Conservation (phyloP, 2,888 invertebrate genomes). For the Drosophila emarginata region DNA sequence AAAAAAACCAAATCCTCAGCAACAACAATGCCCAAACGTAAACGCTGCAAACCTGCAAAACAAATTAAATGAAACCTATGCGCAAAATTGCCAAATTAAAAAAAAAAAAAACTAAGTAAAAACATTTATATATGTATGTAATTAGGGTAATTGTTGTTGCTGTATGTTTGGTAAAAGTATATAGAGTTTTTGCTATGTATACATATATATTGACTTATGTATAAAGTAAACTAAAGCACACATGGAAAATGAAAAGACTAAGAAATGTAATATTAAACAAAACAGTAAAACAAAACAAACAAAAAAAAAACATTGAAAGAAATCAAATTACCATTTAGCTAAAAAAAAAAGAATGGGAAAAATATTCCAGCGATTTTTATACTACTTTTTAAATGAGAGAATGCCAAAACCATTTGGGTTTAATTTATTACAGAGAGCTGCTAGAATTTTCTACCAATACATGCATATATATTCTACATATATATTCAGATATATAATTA, state of each 20-base stretch:
- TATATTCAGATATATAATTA: conserved; percentile 21
- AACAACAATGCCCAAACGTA: conserved; percentile 31
- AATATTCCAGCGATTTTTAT: conserved; percentile 29
- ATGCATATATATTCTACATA: conserved; percentile 32
- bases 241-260: conserved; percentile 79
- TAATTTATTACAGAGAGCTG: conserved; percentile 51
- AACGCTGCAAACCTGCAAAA: conserved; percentile 46
- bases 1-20: conserved; percentile 56
- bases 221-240: conserved; percentile 73
- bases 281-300: conserved; percentile 28
- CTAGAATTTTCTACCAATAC: conserved; percentile 63
- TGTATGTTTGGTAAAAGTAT: conserved; percentile 52
- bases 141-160: conserved; percentile 27
- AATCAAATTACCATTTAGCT: conserved; percentile 64
- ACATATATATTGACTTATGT: conserved; percentile 64
- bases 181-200: conserved; percentile 72
- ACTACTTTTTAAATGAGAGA: conserved; percentile 59
- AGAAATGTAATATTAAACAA: conserved; percentile 62
- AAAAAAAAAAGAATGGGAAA: conserved; percentile 21
- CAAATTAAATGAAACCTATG: conserved; percentile 19
- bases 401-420: conserved; percentile 66
- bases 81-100: conserved; percentile 62
- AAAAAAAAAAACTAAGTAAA: conserved; percentile 24
- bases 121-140: conserved; percentile 28
- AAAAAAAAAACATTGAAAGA: conserved; percentile 29